phyloP scores from a whole-genome alignment of 2,888 invertebrate genomes.

The Geotrupes spiniger region DNA sequence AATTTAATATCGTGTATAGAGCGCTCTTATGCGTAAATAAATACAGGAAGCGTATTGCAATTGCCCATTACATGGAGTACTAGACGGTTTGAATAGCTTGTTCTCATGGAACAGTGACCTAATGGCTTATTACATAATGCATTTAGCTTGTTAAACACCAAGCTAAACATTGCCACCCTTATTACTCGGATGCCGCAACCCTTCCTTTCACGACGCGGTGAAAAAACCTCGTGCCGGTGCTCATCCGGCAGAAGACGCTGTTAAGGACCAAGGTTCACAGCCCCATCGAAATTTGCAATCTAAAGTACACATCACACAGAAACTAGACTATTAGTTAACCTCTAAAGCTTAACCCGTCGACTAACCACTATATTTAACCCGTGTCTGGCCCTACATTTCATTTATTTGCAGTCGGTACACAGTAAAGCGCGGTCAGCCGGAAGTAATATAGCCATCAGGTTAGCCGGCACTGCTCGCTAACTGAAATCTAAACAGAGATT shows the following conservation, averaged over 20 bases:
- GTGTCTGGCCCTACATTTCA: conserved; percentile 26
- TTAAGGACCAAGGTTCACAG: background rate
- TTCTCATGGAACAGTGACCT: conserved; percentile 24
- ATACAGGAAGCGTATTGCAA: no score
- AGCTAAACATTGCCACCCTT: conserved; percentile 14
- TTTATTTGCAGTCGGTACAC: conserved; percentile 35
- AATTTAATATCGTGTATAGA: no score
- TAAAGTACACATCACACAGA: conserved; percentile 2
- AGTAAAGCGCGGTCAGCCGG: conserved; percentile 36
- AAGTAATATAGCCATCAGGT: conserved; percentile 38
- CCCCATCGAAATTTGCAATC: conserved; percentile 1
- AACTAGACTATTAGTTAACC: conserved; percentile 3
- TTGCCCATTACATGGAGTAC: no score
- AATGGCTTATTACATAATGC: conserved; percentile 33
- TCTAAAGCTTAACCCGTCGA: conserved; percentile 25
- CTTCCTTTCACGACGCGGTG: background rate
- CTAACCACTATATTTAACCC: conserved; percentile 16
- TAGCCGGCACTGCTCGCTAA: conserved; percentile 26
- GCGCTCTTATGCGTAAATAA: no score
- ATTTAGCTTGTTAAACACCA: conserved; percentile 24
- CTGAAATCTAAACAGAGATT: conserved; percentile 38
- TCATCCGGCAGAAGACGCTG: background rate
- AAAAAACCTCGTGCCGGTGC: background rate
- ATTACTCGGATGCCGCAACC: conserved; percentile 9
- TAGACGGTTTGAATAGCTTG: background rate